phyloP scores from a whole-genome alignment of 2,888 invertebrate species.

The Ophioninae sp. region DNA sequence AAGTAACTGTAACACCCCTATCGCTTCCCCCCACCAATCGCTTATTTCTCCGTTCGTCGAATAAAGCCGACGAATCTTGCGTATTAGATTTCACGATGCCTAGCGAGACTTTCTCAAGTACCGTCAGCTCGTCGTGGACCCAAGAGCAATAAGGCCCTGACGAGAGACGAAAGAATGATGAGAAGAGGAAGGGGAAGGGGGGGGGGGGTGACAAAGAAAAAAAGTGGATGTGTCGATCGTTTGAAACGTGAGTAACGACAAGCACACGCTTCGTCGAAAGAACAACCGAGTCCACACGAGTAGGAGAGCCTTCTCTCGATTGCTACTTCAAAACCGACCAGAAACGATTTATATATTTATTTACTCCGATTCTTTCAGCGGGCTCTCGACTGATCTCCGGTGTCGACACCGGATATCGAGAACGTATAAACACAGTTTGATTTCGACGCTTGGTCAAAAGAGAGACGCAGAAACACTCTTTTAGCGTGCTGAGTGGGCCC shows the following conservation, averaged over 20 bases:
- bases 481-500: conserved; percentile 1
- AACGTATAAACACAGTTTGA: conserved; percentile 21
- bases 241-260: conserved; percentile 38
- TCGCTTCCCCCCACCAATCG: too few relatives aligned
- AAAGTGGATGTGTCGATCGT: conserved; percentile 6
- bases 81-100: conserved; percentile 62
- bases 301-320: too few relatives aligned
- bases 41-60: conserved; percentile 32
- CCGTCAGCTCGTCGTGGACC: conserved; percentile 59
- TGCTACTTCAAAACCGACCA: too few relatives aligned
- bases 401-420: conserved; percentile 5
- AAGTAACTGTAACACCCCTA: not conserved
- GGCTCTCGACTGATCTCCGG: not conserved
- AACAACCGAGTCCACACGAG: conserved; percentile 13
- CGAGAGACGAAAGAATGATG: not conserved
- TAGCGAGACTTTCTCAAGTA: conserved; percentile 62
- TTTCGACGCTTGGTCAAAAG: not conserved
- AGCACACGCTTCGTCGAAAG: conserved; percentile 33
- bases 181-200: not conserved
- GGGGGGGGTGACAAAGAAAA: not conserved
- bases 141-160: conserved; percentile 18
- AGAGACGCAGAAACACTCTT: not conserved
- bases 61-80: conserved; percentile 37
- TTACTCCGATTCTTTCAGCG: conserved; percentile 9
- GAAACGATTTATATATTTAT: conserved; percentile 13